A percentile compares a stretch with the other conserved stretches of the same genome.
These are phyloP conservation scores for Lithophane leautieri DNA, from an alignment of 2,888 invertebrate species.

Conservation along the genomic window DNA sequence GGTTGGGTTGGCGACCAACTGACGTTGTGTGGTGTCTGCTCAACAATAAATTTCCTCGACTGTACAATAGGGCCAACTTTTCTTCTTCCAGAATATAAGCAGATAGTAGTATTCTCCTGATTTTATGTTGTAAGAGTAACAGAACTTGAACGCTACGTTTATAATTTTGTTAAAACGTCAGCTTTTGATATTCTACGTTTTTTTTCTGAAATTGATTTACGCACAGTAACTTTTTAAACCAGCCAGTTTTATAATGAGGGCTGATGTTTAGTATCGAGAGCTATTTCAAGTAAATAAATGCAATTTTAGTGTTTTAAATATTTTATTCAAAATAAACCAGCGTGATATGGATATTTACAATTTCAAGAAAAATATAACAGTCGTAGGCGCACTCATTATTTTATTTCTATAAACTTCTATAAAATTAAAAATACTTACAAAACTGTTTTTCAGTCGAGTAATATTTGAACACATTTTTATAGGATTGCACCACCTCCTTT, in stretches of 20 bases:
- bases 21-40: not conserved
- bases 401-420: slow-evolving; percentile 8
- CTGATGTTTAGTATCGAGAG: not conserved
- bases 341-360: slow-evolving; percentile 87
- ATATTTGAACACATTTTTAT: not conserved
- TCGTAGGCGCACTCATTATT: slow-evolving; percentile 45
- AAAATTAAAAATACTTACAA: slow-evolving; percentile 3
- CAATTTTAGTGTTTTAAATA: slow-evolving; percentile 75
- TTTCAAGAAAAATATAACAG: slow-evolving; percentile 39
- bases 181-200: too few species aligned
- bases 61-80: not conserved
- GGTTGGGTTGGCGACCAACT: not conserved
- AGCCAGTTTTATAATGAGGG: too few species aligned
- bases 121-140: not conserved
- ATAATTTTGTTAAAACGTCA: not conserved
- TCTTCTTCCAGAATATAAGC: not conserved
- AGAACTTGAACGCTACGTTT: not conserved
- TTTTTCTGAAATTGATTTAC: not conserved
- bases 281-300: slow-evolving; percentile 49
- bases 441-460: not conserved
- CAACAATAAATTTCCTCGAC: not conserved
- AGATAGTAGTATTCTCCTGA: not conserved
- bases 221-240: not conserved
- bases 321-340: slow-evolving; percentile 85
- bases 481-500: not conserved